Conservation (phyloP, 2,888 invertebrate species). For the Empis stercorea region DNA sequence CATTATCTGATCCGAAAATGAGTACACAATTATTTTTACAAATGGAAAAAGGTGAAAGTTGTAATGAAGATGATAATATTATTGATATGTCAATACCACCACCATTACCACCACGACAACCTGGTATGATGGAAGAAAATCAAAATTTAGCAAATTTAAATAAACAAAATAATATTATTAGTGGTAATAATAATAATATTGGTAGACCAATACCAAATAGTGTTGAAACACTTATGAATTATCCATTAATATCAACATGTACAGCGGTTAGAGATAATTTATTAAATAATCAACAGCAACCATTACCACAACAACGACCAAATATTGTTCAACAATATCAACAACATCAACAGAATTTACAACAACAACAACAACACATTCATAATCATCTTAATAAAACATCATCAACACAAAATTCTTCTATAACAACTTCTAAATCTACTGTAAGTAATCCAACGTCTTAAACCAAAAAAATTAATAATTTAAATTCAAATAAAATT, state of each 20-base stretch:
- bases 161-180: slow-evolving; percentile 11
- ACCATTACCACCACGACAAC: slow-evolving; percentile 47
- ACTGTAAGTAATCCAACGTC: slow-evolving; percentile 3
- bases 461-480: background rate
- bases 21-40: slow-evolving; percentile 36
- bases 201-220: slow-evolving; percentile 31
- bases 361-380: slow-evolving; percentile 14
- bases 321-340: slow-evolving; percentile 36
- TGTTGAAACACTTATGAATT: slow-evolving; percentile 32
- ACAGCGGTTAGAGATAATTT: slow-evolving; percentile 34
- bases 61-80: slow-evolving; percentile 28
- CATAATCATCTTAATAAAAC: background rate
- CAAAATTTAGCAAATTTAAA: slow-evolving; percentile 14
- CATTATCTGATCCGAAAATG: slow-evolving; percentile 37
- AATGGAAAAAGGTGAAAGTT: slow-evolving; percentile 26
- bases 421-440: too few species aligned
- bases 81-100: slow-evolving; percentile 38
- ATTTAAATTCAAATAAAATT: slow-evolving; percentile 1
- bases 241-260: slow-evolving; percentile 36
- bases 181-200: slow-evolving; percentile 8
- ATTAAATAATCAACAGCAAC: slow-evolving; percentile 13
- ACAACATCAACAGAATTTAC: slow-evolving; percentile 29
- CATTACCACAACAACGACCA: slow-evolving; percentile 33
- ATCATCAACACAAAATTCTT: background rate
- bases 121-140: slow-evolving; percentile 35